Evolutionary conservation across 2,797 vertebrate species (phyloP), one percentile per base, ranked within the genome.

Genomic region (Thamnophis elegans): DNA sequence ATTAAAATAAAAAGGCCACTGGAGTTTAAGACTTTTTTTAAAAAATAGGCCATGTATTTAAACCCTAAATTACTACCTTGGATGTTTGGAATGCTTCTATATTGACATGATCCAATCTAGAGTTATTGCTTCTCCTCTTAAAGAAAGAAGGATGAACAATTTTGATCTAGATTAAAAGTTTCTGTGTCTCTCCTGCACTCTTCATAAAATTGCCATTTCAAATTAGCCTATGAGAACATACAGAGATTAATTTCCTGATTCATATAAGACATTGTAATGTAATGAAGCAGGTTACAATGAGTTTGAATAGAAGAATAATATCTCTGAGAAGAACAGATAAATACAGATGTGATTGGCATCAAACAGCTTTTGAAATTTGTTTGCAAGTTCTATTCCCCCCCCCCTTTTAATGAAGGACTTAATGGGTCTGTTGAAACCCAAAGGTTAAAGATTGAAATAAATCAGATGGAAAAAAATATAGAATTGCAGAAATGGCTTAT

Each of bases 191-290:
- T 25, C 28, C 89, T 56, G 11, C 5, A 65, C 16, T 9, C 28
- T 90, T 18, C 58, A 42, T 54, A 82, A 82, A 91, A 88, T n/a
- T 90, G 25, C 13, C 90, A 95, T 94, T 89, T 10, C 7, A 95
- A 91, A 55, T 92, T 25, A 90, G 14, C 56, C 68, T 65, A 3
- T 92, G 58, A 32, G 54, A 92, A 85, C 62, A 56, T 90, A 1
- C 26, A 73, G 4, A 94, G 82, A 94, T 94, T 91, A 89, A 60
- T 94, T 94, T 92, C 60, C 6, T 58, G 3, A n/a, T 91, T 94
- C 82, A 92, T 88, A 51, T 56, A 62, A 25, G 88, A 93, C 55
- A 47, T 53, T 93, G 51, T 28, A 7, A 2, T 91, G 12, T 86
- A 56, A 25, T 89, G 20, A 93, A 68, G 78, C 87, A 92, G 12